Percentiles rank a stretch among this genome's conserved stretches.
Evolutionary conservation across 2,888 invertebrate species (phyloP).

Genomic region (Folsomia candida): DNA sequence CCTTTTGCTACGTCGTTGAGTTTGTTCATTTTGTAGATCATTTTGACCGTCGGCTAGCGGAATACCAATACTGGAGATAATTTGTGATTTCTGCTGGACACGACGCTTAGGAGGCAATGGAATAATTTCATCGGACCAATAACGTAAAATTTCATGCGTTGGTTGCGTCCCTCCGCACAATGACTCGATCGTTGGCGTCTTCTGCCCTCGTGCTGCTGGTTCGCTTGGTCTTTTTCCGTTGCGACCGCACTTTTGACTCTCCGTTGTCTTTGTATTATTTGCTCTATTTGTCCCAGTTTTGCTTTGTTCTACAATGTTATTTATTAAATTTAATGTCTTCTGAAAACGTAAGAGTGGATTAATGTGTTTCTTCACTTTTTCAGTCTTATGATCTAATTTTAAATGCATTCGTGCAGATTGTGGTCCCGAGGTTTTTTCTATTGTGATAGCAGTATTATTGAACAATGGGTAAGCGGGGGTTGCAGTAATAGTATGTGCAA

Average conservation of each 20-base stretch:
- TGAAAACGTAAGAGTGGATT: not conserved
- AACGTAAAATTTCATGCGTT: not conserved
- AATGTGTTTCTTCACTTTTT: too few species aligned
- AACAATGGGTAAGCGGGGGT: too few species aligned
- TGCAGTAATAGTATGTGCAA: too few species aligned
- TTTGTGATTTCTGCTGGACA: not conserved
- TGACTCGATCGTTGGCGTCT: not conserved
- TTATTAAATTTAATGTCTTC: not conserved
- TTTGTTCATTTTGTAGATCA: not conserved
- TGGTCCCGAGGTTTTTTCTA: too few species aligned
- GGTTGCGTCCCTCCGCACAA: not conserved
- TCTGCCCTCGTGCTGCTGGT: too few species aligned
- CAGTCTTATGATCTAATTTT: too few species aligned
- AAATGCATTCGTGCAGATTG: too few species aligned
- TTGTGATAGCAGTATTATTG: too few species aligned
- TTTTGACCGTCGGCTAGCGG: not conserved
- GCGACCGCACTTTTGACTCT: too few species aligned
- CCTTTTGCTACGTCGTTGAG: not conserved
- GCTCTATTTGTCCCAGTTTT: not conserved
- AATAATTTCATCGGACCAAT: not conserved
- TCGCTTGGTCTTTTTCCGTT: too few species aligned
- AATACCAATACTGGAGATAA: not conserved
- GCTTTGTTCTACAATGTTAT: not conserved
- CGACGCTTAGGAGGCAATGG: not conserved
- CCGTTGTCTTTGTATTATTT: not conserved